Conservation (phyloP, 2,797 vertebrate species). For the Miichthys miiuy region DNA sequence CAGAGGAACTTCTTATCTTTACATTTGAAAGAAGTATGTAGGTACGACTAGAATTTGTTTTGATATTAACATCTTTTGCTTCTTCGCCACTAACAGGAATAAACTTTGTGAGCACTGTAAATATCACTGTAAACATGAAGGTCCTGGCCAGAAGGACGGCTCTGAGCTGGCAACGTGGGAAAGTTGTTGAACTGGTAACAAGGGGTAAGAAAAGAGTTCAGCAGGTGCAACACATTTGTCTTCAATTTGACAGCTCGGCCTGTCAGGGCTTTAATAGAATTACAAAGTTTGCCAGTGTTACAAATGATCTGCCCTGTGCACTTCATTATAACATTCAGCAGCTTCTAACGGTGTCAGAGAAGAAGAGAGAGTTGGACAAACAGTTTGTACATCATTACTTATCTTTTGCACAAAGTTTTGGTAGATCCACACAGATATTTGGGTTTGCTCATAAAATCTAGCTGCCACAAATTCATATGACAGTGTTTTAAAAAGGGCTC, state of each 20-base stretch:
- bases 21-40: not conserved
- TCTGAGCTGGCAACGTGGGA: conserved; percentile 69
- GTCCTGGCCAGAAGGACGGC: conserved; percentile 70
- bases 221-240: not conserved
- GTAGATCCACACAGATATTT: not conserved
- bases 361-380: too few relatives aligned
- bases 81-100: not conserved
- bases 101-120: not conserved
- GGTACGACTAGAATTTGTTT: not conserved
- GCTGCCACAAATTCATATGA: not conserved
- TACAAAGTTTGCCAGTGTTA: too few relatives aligned
- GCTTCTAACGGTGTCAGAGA: not conserved
- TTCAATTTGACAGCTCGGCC: not conserved
- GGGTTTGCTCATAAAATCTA: not conserved
- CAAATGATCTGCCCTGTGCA: too few relatives aligned
- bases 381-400: not conserved
- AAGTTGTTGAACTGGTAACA: conserved; percentile 58
- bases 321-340: not conserved
- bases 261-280: too few relatives aligned
- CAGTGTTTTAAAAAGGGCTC: not conserved
- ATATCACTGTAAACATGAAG: conserved; percentile 51
- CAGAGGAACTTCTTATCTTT: not conserved
- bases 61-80: not conserved
- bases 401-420: not conserved
- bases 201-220: conserved; percentile 56